Evolutionary conservation across 2,113 vertebrate species (phyloP).

Genomic region (Pontoporia blainvillei): DNA sequence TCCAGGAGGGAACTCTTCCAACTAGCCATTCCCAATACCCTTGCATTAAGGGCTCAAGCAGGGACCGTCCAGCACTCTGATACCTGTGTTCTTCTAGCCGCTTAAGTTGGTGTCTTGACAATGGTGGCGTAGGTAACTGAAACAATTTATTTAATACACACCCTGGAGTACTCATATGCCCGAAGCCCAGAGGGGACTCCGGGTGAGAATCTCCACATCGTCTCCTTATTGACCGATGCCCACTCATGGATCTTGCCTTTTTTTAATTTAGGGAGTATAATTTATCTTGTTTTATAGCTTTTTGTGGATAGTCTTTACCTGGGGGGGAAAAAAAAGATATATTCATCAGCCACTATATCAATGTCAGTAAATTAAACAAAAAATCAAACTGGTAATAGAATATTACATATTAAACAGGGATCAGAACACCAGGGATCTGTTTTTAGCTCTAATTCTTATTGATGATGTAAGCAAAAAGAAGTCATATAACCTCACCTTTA

Average conservation of each 20-base stretch:
- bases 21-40: constrained; percentile 98
- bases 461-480: neutral
- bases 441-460: constrained; percentile 30
- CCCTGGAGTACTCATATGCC: constrained; percentile 68
- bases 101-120: constrained; percentile 95
- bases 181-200: constrained; percentile 76
- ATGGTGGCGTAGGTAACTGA: constrained; percentile 91
- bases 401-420: neutral
- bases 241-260: constrained; percentile 81
- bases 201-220: constrained; percentile 81
- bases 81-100: constrained; percentile 97
- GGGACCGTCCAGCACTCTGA: constrained; percentile 93
- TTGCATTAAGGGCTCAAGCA: constrained; percentile 97
- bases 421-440: neutral
- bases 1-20: constrained; percentile 91
- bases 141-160: constrained; percentile 87
- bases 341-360: neutral
- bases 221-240: constrained; percentile 77
- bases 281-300: neutral
- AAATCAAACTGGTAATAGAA: neutral
- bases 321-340: neutral
- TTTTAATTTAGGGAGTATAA: constrained; percentile 38
- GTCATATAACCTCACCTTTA: neutral
- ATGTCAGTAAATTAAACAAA: neutral
- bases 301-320: constrained; percentile 26